Base-by-base conservation (phyloP, 2,113 vertebrate genomes). In the Gasterosteus aculeatus region DNA sequence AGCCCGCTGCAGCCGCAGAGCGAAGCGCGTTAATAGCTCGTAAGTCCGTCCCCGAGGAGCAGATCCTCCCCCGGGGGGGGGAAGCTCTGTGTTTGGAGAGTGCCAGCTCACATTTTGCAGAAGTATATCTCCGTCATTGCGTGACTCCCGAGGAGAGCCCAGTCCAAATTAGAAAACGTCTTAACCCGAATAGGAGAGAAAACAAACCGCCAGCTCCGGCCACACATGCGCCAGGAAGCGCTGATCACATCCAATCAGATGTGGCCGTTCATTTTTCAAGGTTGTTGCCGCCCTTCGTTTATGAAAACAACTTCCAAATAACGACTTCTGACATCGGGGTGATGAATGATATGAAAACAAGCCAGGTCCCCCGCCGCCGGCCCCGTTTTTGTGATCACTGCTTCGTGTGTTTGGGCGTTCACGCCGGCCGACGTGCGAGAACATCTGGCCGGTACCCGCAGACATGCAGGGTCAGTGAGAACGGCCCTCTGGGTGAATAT, bases 321-420 rank as follows among this genome's bases (percentile, higher is more conserved):
- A 92, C 89, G 92, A 94, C 91, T 93, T 94, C 73, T 95, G 95
- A 94, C 93, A 93, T 83, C 44, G 4, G 74, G 68, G 94, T 95
- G 94, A 95, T 92, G 89, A 93, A 95, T 93, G 92, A 86, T 90
- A 83, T 78, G 77, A 94, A 96, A 95, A 94, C 93, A 95, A 67
- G 10, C 16, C 86, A 86, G 84, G 87, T 92, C 91, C 42, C 49
- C 12, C 35, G 1, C 56, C 10, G 67, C 4, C 2, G 12, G 16
- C 62, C 44, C 42, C n/a, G 60, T 66, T 54, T 56, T 29, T 22
- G 10, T 33, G 29, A 31, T 58, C 16, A 39, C 18, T 26, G 15
- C 31, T 44, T 53, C 5, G 35, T 39, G 29, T 59, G n/a, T 71
- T 68, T 51, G 74, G 42, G 33, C n/a, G 66, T 33, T 72, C 60